phyloP scores from a whole-genome alignment of 2,888 invertebrate species.

The Mythimna vitellina region DNA sequence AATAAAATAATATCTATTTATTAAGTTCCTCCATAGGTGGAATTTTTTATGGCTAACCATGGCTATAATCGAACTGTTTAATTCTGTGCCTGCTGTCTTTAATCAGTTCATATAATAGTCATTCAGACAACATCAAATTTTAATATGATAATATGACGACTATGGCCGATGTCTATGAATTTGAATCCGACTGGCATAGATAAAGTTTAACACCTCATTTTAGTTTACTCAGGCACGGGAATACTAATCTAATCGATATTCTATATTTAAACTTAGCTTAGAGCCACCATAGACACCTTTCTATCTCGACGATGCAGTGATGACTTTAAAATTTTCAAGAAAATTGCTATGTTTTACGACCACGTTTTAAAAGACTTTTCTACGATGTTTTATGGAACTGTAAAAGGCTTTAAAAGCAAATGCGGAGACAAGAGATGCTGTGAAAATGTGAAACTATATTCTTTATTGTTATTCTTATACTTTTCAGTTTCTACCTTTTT shows the following conservation, averaged over 20 bases:
- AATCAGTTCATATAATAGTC: not conserved
- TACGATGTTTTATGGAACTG: not conserved
- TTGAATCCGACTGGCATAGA: conserved; percentile 36
- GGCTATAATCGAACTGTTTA: not conserved
- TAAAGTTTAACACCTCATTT: conserved; percentile 37
- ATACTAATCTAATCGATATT: conserved; percentile 55
- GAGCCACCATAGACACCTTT: conserved; percentile 5
- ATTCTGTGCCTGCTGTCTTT: not conserved
- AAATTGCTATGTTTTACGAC: conserved; percentile 4
- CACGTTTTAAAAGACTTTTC: conserved; percentile 18
- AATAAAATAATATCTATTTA: not conserved
- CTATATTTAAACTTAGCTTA: conserved; percentile 26
- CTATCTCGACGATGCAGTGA: conserved; percentile 3
- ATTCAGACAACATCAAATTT: conserved; percentile 14
- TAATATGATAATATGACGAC: no score
- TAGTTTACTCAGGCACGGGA: conserved; percentile 47
- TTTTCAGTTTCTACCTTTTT: not conserved
- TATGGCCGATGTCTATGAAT: conserved; percentile 20
- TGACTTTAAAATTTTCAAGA: conserved; percentile 3
- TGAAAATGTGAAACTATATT: not conserved
- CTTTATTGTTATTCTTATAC: not conserved
- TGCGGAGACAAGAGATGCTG: not conserved
- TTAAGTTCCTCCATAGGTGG: no score
- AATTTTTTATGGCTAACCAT: no score
- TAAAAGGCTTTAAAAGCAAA: conserved; percentile 7